Conservation (phyloP, 2,797 vertebrate species). For the Chelidonichthys spinosus region DNA sequence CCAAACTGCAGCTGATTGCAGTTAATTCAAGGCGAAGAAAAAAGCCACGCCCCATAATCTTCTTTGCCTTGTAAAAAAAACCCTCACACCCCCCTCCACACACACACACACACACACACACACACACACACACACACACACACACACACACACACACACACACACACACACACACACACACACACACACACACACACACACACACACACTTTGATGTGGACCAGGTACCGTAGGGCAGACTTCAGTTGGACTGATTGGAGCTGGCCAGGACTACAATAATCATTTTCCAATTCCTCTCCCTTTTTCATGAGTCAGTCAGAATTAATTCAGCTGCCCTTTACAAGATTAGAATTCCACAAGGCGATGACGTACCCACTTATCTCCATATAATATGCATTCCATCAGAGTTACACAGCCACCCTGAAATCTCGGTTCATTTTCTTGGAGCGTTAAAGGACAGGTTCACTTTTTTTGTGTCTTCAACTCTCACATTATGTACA, state of each 20-base stretch:
- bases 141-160: not conserved
- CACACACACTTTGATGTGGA: conserved; percentile 51
- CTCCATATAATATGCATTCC: conserved; percentile 60
- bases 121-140: not conserved
- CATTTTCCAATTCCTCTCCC: conserved; percentile 60
- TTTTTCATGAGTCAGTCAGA: conserved; percentile 71
- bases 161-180: too few relatives aligned
- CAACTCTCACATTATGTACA: not conserved
- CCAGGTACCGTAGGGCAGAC: conserved; percentile 40
- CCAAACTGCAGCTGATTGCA: conserved; percentile 19
- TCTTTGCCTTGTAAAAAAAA: conserved; percentile 23
- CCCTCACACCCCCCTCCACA: conserved; percentile 4
- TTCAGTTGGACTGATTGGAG: conserved; percentile 54
- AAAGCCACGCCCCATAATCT: conserved; percentile 25
- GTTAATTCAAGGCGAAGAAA: conserved; percentile 48
- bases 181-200: too few relatives aligned
- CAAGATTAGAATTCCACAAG: conserved; percentile 64
- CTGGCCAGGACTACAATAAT: conserved; percentile 50
- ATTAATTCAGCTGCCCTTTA: conserved; percentile 76
- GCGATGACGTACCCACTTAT: conserved; percentile 53
- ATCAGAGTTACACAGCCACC: conserved; percentile 40
- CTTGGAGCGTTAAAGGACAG: conserved; percentile 35
- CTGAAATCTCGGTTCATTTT: conserved; percentile 33
- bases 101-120: too few relatives aligned
- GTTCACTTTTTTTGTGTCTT: conserved; percentile 3